A percentile compares a stretch with the other conserved stretches of the same genome.
phyloP scores from a whole-genome alignment of 2,797 vertebrate species.

The Sebastes cheni region DNA sequence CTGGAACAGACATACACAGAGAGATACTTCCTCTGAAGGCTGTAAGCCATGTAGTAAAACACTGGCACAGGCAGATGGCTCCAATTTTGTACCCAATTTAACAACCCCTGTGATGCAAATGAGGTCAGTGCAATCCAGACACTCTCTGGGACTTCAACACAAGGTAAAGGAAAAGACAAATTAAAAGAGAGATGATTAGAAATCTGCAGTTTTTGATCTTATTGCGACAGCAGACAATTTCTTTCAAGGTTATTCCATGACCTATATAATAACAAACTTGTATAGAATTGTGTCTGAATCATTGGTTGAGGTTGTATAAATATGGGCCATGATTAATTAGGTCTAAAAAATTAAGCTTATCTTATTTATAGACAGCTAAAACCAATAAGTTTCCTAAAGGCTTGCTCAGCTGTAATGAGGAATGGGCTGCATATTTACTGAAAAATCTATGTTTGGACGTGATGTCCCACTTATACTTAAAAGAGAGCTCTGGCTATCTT shows the following conservation, averaged over 20 bases:
- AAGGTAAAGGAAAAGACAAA: neutral
- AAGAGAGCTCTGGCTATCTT: constrained; percentile 13
- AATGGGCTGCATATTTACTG: constrained; percentile 36
- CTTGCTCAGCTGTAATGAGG: constrained; percentile 58
- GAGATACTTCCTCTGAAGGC: constrained; percentile 25
- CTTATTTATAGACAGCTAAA: constrained; percentile 46
- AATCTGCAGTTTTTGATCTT: neutral
- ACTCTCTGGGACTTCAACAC: neutral
- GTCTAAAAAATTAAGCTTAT: constrained; percentile 31
- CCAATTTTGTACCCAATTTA: constrained; percentile 39
- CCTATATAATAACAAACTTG: constrained; percentile 10
- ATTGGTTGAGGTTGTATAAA: constrained; percentile 28
- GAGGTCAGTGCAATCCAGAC: constrained; percentile 27
- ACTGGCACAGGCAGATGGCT: constrained; percentile 43
- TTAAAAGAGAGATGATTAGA: neutral
- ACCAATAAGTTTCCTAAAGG: constrained; percentile 45
- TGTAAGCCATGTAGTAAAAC: constrained; percentile 44
- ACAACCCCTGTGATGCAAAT: constrained; percentile 47
- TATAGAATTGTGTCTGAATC: neutral
- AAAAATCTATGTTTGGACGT: constrained; percentile 57
- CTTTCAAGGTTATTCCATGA: constrained; percentile 25
- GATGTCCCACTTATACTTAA: constrained; percentile 52
- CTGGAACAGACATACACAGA: constrained; percentile 12
- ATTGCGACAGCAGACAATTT: neutral
- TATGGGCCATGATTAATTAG: constrained; percentile 49